Conservation (phyloP, 1,140 invertebrate species). For the Vollenhovia emeryi region DNA sequence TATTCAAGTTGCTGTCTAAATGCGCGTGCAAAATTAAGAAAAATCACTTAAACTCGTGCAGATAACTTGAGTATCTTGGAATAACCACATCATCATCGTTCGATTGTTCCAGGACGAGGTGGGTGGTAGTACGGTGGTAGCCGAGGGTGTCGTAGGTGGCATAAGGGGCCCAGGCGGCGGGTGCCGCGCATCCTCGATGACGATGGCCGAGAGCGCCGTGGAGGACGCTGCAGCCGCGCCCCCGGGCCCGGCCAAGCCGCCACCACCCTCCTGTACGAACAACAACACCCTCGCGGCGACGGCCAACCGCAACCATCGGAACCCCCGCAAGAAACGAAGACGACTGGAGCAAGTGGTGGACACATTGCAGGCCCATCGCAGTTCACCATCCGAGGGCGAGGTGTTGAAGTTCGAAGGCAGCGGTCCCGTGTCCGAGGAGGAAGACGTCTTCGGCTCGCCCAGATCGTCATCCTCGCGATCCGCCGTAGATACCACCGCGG, state of each 20-base stretch:
- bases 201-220: conserved; percentile 89
- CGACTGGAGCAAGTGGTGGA: conserved; percentile 91
- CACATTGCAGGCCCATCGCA: conserved; percentile 87
- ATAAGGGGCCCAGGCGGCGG: conserved; percentile 86
- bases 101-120: conserved; percentile 81
- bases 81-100: not conserved
- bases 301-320: conserved; percentile 87
- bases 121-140: conserved; percentile 83
- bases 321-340: conserved; percentile 88
- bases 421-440: conserved; percentile 79
- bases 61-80: conserved; percentile 5
- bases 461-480: conserved; percentile 79
- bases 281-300: conserved; percentile 87
- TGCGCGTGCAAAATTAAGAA: not conserved
- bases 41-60: not conserved
- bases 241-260: conserved; percentile 84
- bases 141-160: conserved; percentile 82
- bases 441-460: conserved; percentile 80
- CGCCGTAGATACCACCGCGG: conserved; percentile 67
- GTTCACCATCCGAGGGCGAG: conserved; percentile 77
- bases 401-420: conserved; percentile 85
- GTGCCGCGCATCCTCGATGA: conserved; percentile 88
- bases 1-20: not conserved
- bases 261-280: conserved; percentile 84
- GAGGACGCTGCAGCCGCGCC: conserved; percentile 85